Conservation (phyloP, 2,797 vertebrate genomes). For the Myotis vivesi region DNA sequence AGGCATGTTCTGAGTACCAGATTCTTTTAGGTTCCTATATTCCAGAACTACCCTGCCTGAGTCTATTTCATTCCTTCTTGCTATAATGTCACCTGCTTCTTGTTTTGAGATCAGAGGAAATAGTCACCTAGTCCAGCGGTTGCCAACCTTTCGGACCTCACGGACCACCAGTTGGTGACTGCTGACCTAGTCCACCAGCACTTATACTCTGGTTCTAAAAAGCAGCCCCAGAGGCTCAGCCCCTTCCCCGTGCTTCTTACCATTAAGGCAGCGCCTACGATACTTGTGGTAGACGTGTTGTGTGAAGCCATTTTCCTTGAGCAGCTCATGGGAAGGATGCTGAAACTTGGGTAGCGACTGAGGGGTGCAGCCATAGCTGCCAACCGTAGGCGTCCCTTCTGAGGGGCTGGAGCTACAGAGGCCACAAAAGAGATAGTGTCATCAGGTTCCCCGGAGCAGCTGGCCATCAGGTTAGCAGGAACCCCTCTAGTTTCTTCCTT, state of each 20-base stretch:
- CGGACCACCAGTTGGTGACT: no score
- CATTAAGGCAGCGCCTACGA: slow-evolving; percentile 97
- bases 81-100: neutral
- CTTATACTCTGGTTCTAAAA: neutral
- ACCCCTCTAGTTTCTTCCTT: neutral
- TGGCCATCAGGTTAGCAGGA: neutral
- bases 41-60: neutral
- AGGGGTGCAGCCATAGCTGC: slow-evolving; percentile 95
- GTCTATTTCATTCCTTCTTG: neutral
- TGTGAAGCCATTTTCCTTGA: slow-evolving; percentile 99
- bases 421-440: neutral
- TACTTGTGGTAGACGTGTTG: slow-evolving; percentile 99
- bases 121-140: accelerated
- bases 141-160: no score
- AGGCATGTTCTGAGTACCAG: neutral
- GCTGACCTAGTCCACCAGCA: neutral
- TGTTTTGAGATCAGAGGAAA: neutral
- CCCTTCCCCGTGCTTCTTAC: slow-evolving; percentile 79
- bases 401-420: slow-evolving; percentile 94
- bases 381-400: slow-evolving; percentile 91
- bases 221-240: neutral
- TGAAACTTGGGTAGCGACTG: slow-evolving; percentile 99
- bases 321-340: slow-evolving; percentile 97
- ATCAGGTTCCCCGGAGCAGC: neutral
- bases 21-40: neutral